A percentile compares a stretch with the other conserved stretches of the same genome.
These are phyloP conservation scores for Salvelinus sp. DNA, from an alignment of 2,113 vertebrate species.

Conservation along the genomic window DNA sequence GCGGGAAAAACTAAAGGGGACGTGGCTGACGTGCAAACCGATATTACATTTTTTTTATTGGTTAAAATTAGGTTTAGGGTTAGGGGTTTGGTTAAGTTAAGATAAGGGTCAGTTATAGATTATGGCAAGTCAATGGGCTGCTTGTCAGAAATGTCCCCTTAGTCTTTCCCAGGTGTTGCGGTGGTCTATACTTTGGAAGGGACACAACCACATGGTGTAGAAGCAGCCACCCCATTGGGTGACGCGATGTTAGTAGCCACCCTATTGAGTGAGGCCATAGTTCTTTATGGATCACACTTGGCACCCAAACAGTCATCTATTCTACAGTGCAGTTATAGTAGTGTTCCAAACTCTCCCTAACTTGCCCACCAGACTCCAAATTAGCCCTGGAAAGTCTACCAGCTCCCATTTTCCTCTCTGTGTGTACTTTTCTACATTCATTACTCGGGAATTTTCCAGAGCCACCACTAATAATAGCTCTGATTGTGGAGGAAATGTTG, in stretches of 20 bases:
- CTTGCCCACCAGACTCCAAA: constrained; percentile 35
- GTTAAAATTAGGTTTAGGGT: no score
- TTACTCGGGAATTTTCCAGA: constrained; percentile 63
- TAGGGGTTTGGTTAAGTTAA: no score
- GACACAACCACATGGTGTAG: background rate
- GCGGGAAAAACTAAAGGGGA: no score
- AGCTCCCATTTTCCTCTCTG: background rate
- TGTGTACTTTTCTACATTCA: constrained; percentile 55
- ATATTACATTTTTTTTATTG: no score
- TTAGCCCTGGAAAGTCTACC: constrained; percentile 25
- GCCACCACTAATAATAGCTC: constrained; percentile 64
- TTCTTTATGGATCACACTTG: constrained; percentile 37
- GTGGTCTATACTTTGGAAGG: constrained; percentile 13
- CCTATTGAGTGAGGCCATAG: background rate
- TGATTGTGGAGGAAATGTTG: constrained; percentile 54
- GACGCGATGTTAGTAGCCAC: background rate
- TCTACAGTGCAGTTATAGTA: constrained; percentile 17
- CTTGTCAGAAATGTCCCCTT: no score
- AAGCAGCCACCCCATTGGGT: background rate
- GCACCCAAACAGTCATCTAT: constrained; percentile 26
- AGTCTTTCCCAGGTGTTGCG: background rate
- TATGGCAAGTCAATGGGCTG: no score
- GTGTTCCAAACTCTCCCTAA: constrained; percentile 24
- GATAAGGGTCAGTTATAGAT: no score
- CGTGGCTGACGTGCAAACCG: no score